phyloP scores from a whole-genome alignment of 1,140 invertebrate species.

The Oncopodura yosiiana region DNA sequence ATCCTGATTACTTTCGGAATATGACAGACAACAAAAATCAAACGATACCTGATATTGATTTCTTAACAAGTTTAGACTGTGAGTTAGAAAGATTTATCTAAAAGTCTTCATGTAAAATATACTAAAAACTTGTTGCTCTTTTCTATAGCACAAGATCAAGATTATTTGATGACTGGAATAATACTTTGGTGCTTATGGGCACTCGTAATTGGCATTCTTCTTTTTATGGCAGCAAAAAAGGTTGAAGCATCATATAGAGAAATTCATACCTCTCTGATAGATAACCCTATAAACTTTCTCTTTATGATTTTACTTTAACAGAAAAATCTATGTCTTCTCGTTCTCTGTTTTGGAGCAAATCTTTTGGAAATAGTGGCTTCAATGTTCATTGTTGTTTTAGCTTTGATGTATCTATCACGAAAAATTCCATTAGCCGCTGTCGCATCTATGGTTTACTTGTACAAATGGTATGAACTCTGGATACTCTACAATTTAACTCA shows the following conservation, averaged over 20 bases:
- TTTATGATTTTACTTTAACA: neutral
- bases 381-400: slow-evolving; percentile 8
- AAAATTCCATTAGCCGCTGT: slow-evolving; percentile 1
- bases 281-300: neutral
- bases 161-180: slow-evolving; percentile 15
- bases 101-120: neutral
- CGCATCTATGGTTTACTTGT: slow-evolving; percentile 26
- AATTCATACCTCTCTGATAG: neutral
- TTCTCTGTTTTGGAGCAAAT: slow-evolving; percentile 24
- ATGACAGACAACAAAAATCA: slow-evolving; percentile 7
- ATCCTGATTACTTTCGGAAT: slow-evolving; percentile 13
- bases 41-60: slow-evolving; percentile 4
- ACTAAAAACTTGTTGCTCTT: neutral
- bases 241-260: slow-evolving; percentile 2
- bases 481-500: slow-evolving; percentile 16
- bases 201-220: slow-evolving; percentile 8
- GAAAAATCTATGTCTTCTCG: slow-evolving; percentile 5
- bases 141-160: slow-evolving; percentile 21
- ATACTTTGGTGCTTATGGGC: slow-evolving; percentile 13
- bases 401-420: slow-evolving; percentile 12
- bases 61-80: slow-evolving; percentile 10
- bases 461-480: slow-evolving; percentile 33
- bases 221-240: neutral
- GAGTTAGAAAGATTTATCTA: slow-evolving; percentile 2
- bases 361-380: slow-evolving; percentile 11